Conservation (phyloP, 2,888 invertebrate genomes). For the Aphrophora alni region DNA sequence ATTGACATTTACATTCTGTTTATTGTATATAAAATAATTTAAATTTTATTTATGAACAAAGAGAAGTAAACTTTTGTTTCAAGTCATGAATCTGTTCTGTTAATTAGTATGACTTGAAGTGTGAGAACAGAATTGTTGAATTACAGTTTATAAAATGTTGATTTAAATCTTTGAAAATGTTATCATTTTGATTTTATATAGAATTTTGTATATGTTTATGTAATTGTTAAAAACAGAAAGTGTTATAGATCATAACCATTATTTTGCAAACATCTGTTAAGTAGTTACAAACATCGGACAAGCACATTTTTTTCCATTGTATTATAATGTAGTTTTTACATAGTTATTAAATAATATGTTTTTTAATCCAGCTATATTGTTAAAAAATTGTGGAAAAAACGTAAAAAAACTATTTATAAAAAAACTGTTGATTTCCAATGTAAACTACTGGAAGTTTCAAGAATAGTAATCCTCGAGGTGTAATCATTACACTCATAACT, state of each 20-base stretch:
- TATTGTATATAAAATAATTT: conserved; percentile 36
- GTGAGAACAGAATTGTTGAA: neutral
- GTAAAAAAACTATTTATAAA: too few species aligned
- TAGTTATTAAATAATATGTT: too few species aligned
- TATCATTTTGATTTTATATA: neutral
- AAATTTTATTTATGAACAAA: conserved; percentile 35
- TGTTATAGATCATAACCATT: neutral
- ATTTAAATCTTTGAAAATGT: neutral
- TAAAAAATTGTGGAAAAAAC: too few species aligned
- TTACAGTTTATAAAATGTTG: neutral
- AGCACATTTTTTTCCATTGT: too few species aligned
- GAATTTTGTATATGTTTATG: neutral
- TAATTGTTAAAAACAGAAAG: neutral
- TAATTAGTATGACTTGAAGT: neutral
- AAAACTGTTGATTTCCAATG: too few species aligned
- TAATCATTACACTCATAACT: too few species aligned
- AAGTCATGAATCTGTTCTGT: neutral
- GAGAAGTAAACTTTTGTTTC: neutral
- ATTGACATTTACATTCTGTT: conserved; percentile 33
- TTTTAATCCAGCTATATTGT: too few species aligned
- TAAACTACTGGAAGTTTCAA: too few species aligned
- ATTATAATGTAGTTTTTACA: too few species aligned
- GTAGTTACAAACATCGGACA: too few species aligned
- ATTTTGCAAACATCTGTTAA: too few species aligned
- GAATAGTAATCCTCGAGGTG: too few species aligned